Base-by-base conservation (phyloP, 2,113 vertebrate species). In the Lonchura striata region DNA sequence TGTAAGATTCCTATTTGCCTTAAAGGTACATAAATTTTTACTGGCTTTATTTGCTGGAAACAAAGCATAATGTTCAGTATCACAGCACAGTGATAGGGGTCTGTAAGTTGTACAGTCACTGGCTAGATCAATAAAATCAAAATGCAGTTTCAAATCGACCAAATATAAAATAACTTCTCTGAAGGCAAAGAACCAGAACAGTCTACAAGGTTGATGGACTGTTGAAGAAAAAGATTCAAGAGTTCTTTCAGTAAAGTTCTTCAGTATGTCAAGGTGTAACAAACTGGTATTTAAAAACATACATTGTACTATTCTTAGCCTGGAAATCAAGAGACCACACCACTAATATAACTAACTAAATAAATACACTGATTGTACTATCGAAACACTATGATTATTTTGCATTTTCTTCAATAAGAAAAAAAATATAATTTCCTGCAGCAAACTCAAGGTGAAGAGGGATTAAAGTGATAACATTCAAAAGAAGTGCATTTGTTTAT, bases 11-110 rank as follows among this genome's bases (percentile, higher is more conserved):
- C 90, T 92, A 86, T 91, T 88, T 82, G 83, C 50, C 52, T 95
- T 85, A 88, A 94, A 96, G 77, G 61, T 85, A 92, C 93, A 95
- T 82, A 76, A 82, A 87, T 86, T 97, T 98, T 97, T 95, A 94
- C 88, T 92, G 76, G 27, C 65, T 96, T 96, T 96, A 90, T 94
- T 92, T 92, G 19, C 65, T 86, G 59, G 77, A 79, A 85, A 92
- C 22, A 94, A 75, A 63, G 76, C 8, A 17, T 60, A 86, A 74
- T 50, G 64, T 81, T 86, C 71, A 95, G 89, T 92, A 92, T 46
- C 54, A 74, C 60, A 95, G 69, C 7, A 31, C 44, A 91, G 18
- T 86, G 65, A 90, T 75, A 91, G 60, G 53, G 54, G 95, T 93
- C 95, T 84, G 41, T 69, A 85, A 79, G 41, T 64, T 82, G 49